Evolutionary conservation across 2,888 invertebrate genomes (phyloP).

Genomic region (Dryomyza anilis): DNA sequence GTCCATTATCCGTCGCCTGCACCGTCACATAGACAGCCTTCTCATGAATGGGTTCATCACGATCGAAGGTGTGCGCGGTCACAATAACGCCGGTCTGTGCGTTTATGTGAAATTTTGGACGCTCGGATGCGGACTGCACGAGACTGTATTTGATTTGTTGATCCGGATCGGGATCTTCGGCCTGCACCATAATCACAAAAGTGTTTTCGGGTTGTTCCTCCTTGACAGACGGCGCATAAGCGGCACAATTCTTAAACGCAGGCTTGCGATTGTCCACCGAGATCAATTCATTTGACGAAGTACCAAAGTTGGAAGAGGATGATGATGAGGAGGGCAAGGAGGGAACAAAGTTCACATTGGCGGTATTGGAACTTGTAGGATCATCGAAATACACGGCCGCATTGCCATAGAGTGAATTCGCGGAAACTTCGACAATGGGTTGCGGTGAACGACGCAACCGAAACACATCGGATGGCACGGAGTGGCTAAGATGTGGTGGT

Average conservation of each 20-base stretch:
- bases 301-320: too few species aligned
- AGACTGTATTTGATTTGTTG: conserved; percentile 84
- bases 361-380: conserved; percentile 30
- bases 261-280: conserved; percentile 81
- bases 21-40: conserved; percentile 86
- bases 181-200: conserved; percentile 68
- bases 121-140: conserved; percentile 75
- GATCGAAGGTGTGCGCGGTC: conserved; percentile 81
- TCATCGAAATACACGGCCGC: conserved; percentile 27
- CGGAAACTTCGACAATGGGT: too few species aligned
- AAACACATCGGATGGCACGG: conserved; percentile 25
- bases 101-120: conserved; percentile 80
- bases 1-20: conserved; percentile 90
- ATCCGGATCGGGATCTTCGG: conserved; percentile 69
- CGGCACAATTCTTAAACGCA: conserved; percentile 80
- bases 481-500: not conserved
- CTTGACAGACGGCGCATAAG: conserved; percentile 79
- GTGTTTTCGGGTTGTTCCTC: conserved; percentile 78
- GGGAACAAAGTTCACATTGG: conserved; percentile 37
- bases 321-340: too few species aligned
- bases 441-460: conserved; percentile 36
- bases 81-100: conserved; percentile 76
- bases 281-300: conserved; percentile 43
- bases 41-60: conserved; percentile 85
- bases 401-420: conserved; percentile 37